Percentiles rank a stretch among this genome's conserved stretches.
Conservation (phyloP, 2,797 vertebrate species). For the Spinus olivaceus region DNA sequence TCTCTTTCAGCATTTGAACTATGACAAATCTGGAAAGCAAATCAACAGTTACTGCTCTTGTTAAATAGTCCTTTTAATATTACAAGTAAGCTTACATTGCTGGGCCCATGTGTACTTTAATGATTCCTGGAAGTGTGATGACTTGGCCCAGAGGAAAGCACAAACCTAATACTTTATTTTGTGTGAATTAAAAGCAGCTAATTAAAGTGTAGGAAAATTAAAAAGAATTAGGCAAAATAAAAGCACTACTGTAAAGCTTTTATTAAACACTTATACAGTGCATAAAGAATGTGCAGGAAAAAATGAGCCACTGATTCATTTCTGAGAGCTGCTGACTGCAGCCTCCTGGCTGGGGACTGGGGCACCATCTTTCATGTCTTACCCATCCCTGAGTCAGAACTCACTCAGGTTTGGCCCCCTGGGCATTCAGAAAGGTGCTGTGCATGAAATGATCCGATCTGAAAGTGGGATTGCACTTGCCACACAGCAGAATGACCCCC, state of each 20-base stretch:
- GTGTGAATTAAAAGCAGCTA: slow-evolving; percentile 44
- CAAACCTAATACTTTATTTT: slow-evolving; percentile 21
- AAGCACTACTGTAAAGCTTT: neutral
- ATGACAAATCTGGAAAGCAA: slow-evolving; percentile 51
- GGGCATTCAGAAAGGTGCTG: neutral
- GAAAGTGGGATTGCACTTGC: neutral
- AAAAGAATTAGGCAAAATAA: slow-evolving; percentile 39
- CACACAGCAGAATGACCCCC: neutral
- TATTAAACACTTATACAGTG: slow-evolving; percentile 18
- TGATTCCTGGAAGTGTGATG: slow-evolving; percentile 32
- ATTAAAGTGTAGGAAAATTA: slow-evolving; percentile 44
- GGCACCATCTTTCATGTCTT: neutral
- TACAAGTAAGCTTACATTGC: slow-evolving; percentile 42
- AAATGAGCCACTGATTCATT: neutral
- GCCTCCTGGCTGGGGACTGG: neutral
- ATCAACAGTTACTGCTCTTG: slow-evolving; percentile 34
- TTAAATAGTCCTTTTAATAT: slow-evolving; percentile 61
- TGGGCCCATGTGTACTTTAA: slow-evolving; percentile 47
- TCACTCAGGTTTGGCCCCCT: neutral
- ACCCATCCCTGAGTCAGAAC: neutral
- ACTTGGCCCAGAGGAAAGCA: slow-evolving; percentile 58
- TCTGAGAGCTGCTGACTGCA: neutral
- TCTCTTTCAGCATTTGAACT: slow-evolving; percentile 35
- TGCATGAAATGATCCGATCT: neutral
- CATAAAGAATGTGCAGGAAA: neutral